Percentiles rank a stretch among this genome's conserved stretches.
phyloP scores from a whole-genome alignment of 2,797 vertebrate species.

The Oreortyx pictus region DNA sequence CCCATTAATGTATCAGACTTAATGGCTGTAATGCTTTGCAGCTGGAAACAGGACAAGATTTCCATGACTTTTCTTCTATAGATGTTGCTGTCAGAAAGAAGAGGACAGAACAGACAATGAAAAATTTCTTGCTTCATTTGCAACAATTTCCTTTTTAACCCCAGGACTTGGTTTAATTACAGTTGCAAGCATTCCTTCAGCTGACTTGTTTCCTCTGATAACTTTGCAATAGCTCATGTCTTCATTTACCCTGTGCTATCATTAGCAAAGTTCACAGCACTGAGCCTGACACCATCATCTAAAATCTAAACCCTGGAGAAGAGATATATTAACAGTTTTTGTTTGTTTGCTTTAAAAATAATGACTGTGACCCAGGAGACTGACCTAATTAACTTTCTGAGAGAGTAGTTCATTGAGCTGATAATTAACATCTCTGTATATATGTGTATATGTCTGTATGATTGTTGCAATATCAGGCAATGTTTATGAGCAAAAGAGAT shows the following conservation, averaged over 20 bases:
- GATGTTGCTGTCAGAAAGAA: not conserved
- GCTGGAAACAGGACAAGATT: not conserved
- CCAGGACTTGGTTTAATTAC: constrained; percentile 17
- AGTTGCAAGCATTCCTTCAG: not conserved
- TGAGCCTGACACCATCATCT: not conserved
- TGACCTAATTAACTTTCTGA: constrained; percentile 11
- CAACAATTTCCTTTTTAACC: constrained; percentile 1
- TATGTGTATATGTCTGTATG: not conserved
- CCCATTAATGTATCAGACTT: not conserved
- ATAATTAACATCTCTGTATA: constrained; percentile 16
- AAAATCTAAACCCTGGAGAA: not conserved
- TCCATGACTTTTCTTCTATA: not conserved
- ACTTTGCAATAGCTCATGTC: not conserved
- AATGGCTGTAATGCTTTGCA: not conserved
- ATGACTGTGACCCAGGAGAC: not conserved
- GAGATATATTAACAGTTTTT: not conserved
- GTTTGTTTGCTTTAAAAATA: not conserved
- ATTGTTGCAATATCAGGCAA: not conserved
- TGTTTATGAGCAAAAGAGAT: not conserved
- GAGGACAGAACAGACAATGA: not conserved
- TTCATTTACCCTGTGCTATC: not conserved
- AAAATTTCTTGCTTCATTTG: not conserved
- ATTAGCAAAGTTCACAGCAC: not conserved
- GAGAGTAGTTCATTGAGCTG: not conserved
- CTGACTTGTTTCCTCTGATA: constrained; percentile 6